These are phyloP conservation scores for Sebastes alutus DNA, from an alignment of 2,797 vertebrate genomes.

Conservation along the genomic window DNA sequence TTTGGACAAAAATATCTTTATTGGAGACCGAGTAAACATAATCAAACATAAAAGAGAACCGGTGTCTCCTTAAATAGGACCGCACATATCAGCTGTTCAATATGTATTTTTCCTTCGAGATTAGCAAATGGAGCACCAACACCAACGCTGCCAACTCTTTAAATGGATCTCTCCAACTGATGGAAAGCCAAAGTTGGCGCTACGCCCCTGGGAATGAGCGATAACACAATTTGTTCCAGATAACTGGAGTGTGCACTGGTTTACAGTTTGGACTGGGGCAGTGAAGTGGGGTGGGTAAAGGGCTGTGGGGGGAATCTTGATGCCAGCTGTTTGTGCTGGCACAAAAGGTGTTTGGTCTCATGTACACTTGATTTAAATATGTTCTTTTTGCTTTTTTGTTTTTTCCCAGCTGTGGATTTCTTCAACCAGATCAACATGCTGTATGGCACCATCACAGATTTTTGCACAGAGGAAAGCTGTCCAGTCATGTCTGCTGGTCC, in stretches of 20 bases:
- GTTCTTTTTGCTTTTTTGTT: not conserved
- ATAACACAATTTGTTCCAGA: slow-evolving; percentile 29
- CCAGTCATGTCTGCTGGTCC: slow-evolving; percentile 97
- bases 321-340: not conserved
- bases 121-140: slow-evolving; percentile 6
- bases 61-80: not conserved
- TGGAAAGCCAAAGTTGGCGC: slow-evolving; percentile 31
- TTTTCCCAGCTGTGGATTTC: slow-evolving; percentile 92
- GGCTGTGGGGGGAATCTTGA: slow-evolving; percentile 1
- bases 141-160: slow-evolving; percentile 9
- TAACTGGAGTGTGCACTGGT: slow-evolving; percentile 31
- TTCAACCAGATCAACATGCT: slow-evolving; percentile 99
- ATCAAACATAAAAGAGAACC: not conserved
- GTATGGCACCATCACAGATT: slow-evolving; percentile 97
- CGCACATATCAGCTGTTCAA: slow-evolving; percentile 13
- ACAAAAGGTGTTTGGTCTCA: slow-evolving; percentile 13
- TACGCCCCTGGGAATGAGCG: slow-evolving; percentile 24
- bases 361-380: not conserved
- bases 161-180: slow-evolving; percentile 30
- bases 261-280: slow-evolving; percentile 3
- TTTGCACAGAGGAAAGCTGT: slow-evolving; percentile 96
- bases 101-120: not conserved
- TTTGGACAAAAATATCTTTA: not conserved
- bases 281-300: not conserved
- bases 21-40: not conserved